Conservation (phyloP, 2,888 invertebrate genomes). For the Dryococelus australis region DNA sequence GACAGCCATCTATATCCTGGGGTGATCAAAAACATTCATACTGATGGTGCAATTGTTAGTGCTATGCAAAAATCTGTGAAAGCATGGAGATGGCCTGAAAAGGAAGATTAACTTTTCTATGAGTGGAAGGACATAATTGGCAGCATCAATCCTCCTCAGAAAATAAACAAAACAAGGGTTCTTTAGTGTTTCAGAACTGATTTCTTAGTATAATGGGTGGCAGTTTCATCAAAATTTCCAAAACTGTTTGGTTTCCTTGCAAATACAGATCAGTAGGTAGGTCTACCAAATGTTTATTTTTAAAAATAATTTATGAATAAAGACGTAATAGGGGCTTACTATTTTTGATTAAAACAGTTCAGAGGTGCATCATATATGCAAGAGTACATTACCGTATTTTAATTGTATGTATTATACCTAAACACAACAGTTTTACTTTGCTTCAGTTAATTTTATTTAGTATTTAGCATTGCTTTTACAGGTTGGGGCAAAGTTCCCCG, state of each 20-base stretch:
- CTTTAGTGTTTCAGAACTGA: neutral
- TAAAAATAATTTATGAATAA: neutral
- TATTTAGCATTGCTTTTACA: neutral
- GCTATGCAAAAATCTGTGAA: conserved; percentile 24
- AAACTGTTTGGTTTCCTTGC: neutral
- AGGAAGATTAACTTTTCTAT: neutral
- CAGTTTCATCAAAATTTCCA: neutral
- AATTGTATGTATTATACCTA: too few species aligned
- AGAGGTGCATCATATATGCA: too few species aligned
- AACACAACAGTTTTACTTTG: neutral
- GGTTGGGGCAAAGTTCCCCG: neutral
- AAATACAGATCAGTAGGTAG: neutral
- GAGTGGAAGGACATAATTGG: neutral
- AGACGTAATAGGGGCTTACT: neutral
- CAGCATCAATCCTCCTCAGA: neutral
- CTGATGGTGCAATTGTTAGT: neutral
- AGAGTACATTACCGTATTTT: too few species aligned
- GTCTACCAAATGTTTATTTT: neutral
- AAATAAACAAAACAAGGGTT: neutral
- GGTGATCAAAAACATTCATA: neutral
- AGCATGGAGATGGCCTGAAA: conserved; percentile 23
- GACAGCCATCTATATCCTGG: neutral
- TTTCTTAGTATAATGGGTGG: neutral
- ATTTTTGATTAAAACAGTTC: too few species aligned
- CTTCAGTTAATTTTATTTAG: neutral